Percentiles rank a stretch among this genome's conserved stretches.
Conservation (phyloP, 1,140 invertebrate genomes). For the Dendrolimus kikuchii region DNA sequence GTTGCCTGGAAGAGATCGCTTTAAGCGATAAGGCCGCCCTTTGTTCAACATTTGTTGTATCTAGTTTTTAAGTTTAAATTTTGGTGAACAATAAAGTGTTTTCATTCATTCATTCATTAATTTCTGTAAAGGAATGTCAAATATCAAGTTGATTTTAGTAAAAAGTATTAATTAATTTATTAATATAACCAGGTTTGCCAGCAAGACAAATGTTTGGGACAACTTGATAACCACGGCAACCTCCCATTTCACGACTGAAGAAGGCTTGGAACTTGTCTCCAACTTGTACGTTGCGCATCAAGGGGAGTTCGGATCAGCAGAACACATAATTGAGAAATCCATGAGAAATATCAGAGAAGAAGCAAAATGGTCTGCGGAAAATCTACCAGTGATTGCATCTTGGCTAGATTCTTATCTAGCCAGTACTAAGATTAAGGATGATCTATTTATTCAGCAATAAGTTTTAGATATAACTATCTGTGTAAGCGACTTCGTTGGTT, state of each 20-base stretch:
- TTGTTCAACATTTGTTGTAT: no score
- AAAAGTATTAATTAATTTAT: no score
- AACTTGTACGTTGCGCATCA: slow-evolving; percentile 74
- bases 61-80: no score
- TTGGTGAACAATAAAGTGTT: no score
- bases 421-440: slow-evolving; percentile 25
- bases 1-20: no score
- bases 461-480: slow-evolving; percentile 3
- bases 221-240: slow-evolving; percentile 80
- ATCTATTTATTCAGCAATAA: slow-evolving; percentile 22
- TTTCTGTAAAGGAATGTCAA: no score
- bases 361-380: slow-evolving; percentile 79
- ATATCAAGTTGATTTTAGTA: no score
- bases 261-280: slow-evolving; percentile 78
- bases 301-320: slow-evolving; percentile 77
- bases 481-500: not conserved
- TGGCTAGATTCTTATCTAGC: slow-evolving; percentile 76
- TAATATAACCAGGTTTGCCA: slow-evolving; percentile 70
- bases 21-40: no score
- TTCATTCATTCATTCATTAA: no score
- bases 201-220: slow-evolving; percentile 81
- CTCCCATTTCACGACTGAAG: slow-evolving; percentile 79
- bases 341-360: slow-evolving; percentile 79
- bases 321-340: slow-evolving; percentile 78
- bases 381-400: slow-evolving; percentile 78